These are phyloP conservation scores for Furnarius figulus DNA, from an alignment of 2,113 vertebrate genomes.

Conservation along the genomic window DNA sequence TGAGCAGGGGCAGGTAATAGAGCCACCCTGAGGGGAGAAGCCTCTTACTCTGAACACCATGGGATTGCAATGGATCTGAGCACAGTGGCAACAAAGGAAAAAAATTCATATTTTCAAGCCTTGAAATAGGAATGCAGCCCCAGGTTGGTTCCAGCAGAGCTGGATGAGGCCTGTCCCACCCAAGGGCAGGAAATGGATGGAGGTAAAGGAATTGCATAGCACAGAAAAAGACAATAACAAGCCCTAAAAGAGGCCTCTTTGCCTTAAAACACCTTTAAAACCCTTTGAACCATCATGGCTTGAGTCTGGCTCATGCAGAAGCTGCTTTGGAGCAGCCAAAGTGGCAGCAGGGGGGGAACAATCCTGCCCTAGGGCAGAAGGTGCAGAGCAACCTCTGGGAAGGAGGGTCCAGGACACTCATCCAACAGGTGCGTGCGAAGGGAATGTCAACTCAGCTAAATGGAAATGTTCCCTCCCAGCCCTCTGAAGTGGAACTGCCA, in stretches of 20 bases:
- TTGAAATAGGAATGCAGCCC: not conserved
- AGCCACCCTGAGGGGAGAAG: accelerated
- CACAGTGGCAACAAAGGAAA: accelerated
- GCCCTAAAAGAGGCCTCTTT: not conserved
- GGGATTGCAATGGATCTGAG: not conserved
- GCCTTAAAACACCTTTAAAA: not conserved
- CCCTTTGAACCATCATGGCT: not conserved
- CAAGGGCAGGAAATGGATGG: not conserved
- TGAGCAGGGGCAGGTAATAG: not conserved
- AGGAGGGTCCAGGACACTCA: not conserved
- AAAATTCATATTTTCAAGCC: not conserved
- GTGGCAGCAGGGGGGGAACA: not conserved
- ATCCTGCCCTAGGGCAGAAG: not conserved
- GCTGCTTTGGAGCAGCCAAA: not conserved
- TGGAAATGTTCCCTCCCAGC: not conserved
- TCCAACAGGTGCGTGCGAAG: slow-evolving; percentile 11
- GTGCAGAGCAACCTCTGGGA: not conserved
- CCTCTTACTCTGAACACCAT: not conserved
- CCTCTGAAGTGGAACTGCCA: slow-evolving; percentile 24
- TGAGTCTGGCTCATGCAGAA: not conserved
- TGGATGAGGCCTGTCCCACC: not conserved
- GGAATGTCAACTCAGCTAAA: not conserved
- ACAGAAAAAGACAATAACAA: not conserved
- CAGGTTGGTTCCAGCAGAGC: not conserved
- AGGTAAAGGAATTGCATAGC: not conserved